Evolutionary conservation across 35 echinoderm and acorn worm species (phyloP), one percentile per base, ranked within the genome.

Genomic region (Antedon bifida): DNA sequence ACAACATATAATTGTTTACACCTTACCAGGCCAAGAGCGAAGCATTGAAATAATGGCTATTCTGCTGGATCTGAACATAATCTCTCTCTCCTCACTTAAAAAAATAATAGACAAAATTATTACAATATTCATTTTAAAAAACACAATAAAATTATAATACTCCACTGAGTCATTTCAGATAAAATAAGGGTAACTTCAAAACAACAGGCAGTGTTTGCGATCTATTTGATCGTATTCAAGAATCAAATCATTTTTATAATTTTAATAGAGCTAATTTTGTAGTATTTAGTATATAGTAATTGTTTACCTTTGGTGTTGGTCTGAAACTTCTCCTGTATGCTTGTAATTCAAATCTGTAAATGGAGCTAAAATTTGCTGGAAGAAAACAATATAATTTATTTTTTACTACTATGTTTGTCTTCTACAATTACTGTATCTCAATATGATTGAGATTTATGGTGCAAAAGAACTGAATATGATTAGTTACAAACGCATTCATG

Each of bases 1-100:
- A 23, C 36, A 73, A 30, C 33, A 56, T 46, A 12, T 30, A 39
- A 39, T 14, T 82, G 9, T 10, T 0, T 13, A 55, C 73, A n/a
- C 10, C 95, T 90, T 90, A 99, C 95, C 95, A 35, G 95, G 95
- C 95, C 95, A 99, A 11, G 95, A 99, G 36, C 95, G 85, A 33
- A 99, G 75, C 30, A 99, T 84, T n/a, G 95, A 90, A 3, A 99
- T 88, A 26, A 99, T 89, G 29, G 95, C 95, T 77, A 99, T 88
- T 21, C 95, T 83, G 77, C 95, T 99, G 16, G 95, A 88, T 39
- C 32, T 31, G 33, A 90, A 92, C 77, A 88, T 45, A 30, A 44
- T 75, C 74, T 99, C 95, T 14, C 83, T 85, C 39, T 93, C 91
- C n/a, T 99, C 95, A 78, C 90, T 99, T 33, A 11, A 39, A 86